These are phyloP conservation scores for Rhadina sibilatrix DNA, from an alignment of 2,113 vertebrate genomes.

Conservation along the genomic window DNA sequence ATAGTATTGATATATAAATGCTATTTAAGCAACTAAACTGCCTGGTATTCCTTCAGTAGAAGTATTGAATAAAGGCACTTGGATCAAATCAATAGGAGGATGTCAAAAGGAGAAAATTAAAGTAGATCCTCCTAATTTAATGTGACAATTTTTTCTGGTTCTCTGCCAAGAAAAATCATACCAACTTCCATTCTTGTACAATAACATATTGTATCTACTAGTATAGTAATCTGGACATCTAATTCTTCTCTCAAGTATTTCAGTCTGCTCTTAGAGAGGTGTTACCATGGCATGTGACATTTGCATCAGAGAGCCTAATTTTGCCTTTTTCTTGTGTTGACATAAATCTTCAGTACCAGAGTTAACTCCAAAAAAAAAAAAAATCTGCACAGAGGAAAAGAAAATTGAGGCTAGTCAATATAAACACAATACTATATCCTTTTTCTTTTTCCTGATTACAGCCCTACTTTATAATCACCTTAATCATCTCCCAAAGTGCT, in stretches of 20 bases:
- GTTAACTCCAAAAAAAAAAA: not conserved
- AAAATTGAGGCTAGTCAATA: not conserved
- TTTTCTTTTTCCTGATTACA: not conserved
- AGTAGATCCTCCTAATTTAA: constrained; percentile 14
- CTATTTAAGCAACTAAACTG: not conserved
- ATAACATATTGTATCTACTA: not conserved
- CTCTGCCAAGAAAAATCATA: not conserved
- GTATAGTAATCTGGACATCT: not conserved
- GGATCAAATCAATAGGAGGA: constrained; percentile 1
- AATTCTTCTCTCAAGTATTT: not conserved
- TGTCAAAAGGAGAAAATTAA: constrained; percentile 25
- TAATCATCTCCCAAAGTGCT: not conserved
- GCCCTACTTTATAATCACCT: not conserved
- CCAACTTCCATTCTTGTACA: not conserved
- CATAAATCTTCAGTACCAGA: not conserved
- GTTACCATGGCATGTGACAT: not conserved
- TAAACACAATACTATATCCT: not conserved
- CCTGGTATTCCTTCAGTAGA: constrained; percentile 1
- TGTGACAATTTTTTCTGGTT: constrained; percentile 12
- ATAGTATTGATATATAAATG: not conserved
- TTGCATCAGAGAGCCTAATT: not conserved
- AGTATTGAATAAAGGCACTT: constrained; percentile 9
- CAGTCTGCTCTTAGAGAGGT: not conserved
- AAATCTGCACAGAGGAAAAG: not conserved
- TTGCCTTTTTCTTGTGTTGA: not conserved